Conservation (phyloP, 2,797 vertebrate genomes). For the Gallinago stenura region DNA sequence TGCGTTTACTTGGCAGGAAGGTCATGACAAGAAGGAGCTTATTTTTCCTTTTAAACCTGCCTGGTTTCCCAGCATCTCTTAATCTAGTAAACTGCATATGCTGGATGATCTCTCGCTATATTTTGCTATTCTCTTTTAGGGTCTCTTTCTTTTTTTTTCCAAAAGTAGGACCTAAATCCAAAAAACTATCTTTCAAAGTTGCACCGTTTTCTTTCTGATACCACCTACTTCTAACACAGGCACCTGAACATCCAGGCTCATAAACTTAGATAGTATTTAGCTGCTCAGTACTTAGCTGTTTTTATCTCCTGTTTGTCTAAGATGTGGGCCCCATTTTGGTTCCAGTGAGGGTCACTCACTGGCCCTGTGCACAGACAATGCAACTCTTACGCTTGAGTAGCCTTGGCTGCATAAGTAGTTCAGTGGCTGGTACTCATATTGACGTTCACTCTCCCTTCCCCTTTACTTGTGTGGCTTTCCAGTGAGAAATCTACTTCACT, state of each 20-base stretch:
- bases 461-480: not conserved
- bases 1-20: not conserved
- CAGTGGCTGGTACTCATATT: not conserved
- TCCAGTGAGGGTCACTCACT: not conserved
- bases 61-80: not conserved
- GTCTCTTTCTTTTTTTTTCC: not conserved
- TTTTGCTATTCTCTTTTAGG: not conserved
- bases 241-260: not conserved
- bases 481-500: not conserved
- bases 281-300: not conserved
- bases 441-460: fast-evolving
- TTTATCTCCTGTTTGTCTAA: not conserved
- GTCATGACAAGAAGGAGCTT: not conserved
- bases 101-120: not conserved
- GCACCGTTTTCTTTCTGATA: not conserved
- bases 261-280: not conserved
- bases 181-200: not conserved
- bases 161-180: not conserved
- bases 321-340: not conserved
- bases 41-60: not conserved
- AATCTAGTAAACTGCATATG: not conserved
- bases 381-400: not conserved
- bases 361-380: not conserved
- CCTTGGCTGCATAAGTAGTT: not conserved
- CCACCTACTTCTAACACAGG: not conserved